Base-by-base conservation (phyloP, 2,113 vertebrate genomes). In the Prunella himalayana region DNA sequence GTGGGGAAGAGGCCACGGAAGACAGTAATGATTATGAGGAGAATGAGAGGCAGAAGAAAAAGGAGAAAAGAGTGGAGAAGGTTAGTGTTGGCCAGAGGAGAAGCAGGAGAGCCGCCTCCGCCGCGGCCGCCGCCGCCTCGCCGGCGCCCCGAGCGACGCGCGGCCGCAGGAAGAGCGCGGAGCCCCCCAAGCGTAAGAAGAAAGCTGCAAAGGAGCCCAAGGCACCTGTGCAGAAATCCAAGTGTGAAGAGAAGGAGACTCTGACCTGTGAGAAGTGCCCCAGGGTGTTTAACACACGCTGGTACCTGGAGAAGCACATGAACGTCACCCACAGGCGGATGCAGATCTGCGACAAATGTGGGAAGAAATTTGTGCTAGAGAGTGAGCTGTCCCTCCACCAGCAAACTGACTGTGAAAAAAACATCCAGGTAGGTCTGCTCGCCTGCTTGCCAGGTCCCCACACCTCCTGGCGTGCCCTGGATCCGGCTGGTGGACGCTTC, bases 241-340 rank as follows among this genome's bases (percentile, higher is more conserved):
- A 99, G 92, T 97, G 97, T 64, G 99, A 99, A 64, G 99, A 99
- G 97, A 99, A 99, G 92, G 99, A 99, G 98, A 99, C 99, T 93
- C 98, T 99, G 97, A 98, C 99, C 35, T 99, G 99, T 89, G 99
- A 99, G 97, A 99, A 99, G 98, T 99, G 99, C 94, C 99, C 99
- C 60, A 98, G 99, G 75, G 99, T 99, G 93, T 99, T 99, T 91
- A 99, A 99, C 97, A 99, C 99, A 5, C 99, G 99, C 98, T 99
- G 99, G 99, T 99, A 99, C 98, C 98, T 99, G 98, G 99, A 99
- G 98, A 99, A 99, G 98, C 99, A 99, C 98, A 99, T 99, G 99
- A 99, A 99, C 94, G 99, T 99, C 92, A 99, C 99, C 17, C 99
- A 99, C 97, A 98, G 99, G 92, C 98, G 99, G 82, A 99, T 99